Conservation (phyloP, 2,888 invertebrate species). For the Agonopterix alstromeriana region DNA sequence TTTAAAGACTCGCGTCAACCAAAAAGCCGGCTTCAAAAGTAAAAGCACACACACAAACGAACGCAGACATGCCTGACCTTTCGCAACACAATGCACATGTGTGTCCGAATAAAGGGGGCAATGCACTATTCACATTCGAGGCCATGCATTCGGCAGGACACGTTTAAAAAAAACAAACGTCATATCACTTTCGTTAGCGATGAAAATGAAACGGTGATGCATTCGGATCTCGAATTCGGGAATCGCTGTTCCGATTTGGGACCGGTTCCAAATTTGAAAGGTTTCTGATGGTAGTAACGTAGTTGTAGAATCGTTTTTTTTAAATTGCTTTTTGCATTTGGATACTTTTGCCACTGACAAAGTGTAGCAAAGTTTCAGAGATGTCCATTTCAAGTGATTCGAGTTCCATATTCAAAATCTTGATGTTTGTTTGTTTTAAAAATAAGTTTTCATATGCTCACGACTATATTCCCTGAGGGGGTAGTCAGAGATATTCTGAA, state of each 20-base stretch:
- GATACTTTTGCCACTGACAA: too few relatives aligned
- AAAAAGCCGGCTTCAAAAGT: conserved; percentile 41
- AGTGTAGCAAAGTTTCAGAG: too few relatives aligned
- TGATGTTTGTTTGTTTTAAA: too few relatives aligned
- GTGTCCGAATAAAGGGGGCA: conserved; percentile 64
- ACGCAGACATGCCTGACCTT: conserved; percentile 63
- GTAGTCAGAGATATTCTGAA: too few relatives aligned
- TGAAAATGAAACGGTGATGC: conserved; percentile 19
- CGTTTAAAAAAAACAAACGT: conserved; percentile 35
- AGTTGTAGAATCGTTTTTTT: too few relatives aligned
- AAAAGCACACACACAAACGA: conserved; percentile 44
- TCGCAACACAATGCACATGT: conserved; percentile 59
- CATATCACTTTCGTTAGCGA: conserved; percentile 51
- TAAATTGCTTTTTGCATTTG: too few relatives aligned
- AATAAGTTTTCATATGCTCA: too few relatives aligned
- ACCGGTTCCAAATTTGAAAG: too few relatives aligned
- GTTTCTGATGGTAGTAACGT: too few relatives aligned
- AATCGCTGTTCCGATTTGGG: too few relatives aligned
- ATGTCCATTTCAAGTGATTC: not conserved
- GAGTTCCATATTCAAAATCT: not conserved
- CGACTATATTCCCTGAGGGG: too few relatives aligned
- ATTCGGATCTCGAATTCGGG: not conserved
- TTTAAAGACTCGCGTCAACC: not conserved
- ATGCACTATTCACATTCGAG: conserved; percentile 44
- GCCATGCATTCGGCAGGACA: conserved; percentile 62